Percentiles rank a stretch among this genome's conserved stretches.
Conservation (phyloP, 2,113 vertebrate species). For the Hippocampus mohnikei region DNA sequence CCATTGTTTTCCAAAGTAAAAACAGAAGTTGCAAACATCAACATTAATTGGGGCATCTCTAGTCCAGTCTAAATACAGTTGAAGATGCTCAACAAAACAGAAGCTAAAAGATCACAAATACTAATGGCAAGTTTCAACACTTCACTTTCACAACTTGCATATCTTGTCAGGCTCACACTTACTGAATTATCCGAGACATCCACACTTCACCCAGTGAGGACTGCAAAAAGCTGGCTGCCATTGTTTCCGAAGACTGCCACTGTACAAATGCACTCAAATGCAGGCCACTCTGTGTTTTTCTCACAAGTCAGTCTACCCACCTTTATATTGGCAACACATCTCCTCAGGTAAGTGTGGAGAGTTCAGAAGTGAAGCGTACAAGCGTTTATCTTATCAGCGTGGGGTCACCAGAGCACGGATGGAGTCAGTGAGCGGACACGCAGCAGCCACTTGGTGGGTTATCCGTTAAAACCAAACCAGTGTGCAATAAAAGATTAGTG, state of each 20-base stretch:
- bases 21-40: too few relatives aligned
- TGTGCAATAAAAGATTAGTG: conserved; percentile 55
- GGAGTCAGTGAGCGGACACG: conserved; percentile 11
- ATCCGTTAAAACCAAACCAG: conserved; percentile 54
- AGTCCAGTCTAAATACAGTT: too few relatives aligned
- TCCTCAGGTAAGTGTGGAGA: conserved; percentile 22
- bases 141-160: background rate
- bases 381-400: conserved; percentile 44
- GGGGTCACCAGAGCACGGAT: conserved; percentile 18
- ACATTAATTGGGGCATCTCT: too few relatives aligned
- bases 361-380: conserved; percentile 30
- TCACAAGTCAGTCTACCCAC: conserved; percentile 6
- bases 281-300: background rate
- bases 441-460: conserved; percentile 19
- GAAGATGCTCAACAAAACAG: too few relatives aligned
- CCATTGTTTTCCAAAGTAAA: too few relatives aligned
- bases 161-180: conserved; percentile 19
- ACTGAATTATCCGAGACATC: conserved; percentile 49
- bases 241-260: conserved; percentile 1
- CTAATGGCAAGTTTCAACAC: background rate
- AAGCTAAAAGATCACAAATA: background rate
- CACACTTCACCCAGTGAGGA: conserved; percentile 44
- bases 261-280: background rate
- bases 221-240: conserved; percentile 50
- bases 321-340: conserved; percentile 22